Conservation (phyloP, 2,888 invertebrate species). For the Drosophila melanocephala region DNA sequence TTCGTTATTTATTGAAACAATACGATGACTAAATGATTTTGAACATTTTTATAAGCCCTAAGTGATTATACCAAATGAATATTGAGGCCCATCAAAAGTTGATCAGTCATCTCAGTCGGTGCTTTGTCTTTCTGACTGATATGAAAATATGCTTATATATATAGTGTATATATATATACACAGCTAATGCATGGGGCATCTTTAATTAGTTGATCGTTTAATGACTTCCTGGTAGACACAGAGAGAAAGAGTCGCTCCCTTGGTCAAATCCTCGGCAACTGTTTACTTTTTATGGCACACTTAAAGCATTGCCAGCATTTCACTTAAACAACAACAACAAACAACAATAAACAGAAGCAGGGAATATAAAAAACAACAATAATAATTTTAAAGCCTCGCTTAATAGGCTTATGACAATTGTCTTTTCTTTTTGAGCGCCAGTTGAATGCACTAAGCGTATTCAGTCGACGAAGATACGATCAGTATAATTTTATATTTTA, state of each 20-base stretch:
- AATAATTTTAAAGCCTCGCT: constrained; percentile 53
- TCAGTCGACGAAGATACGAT: constrained; percentile 42
- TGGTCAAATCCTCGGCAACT: constrained; percentile 52
- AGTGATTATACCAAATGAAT: constrained; percentile 30
- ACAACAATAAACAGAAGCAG: constrained; percentile 11
- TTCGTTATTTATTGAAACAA: background rate
- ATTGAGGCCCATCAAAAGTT: constrained; percentile 11
- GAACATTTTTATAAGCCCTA: background rate
- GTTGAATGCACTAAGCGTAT: constrained; percentile 71
- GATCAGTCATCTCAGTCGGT: constrained; percentile 24
- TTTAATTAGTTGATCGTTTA: constrained; percentile 75
- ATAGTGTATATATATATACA: constrained; percentile 7
- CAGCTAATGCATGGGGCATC: constrained; percentile 37
- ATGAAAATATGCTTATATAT: constrained; percentile 1
- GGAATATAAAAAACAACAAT: constrained; percentile 17
- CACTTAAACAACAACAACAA: constrained; percentile 34
- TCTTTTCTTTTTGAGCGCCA: constrained; percentile 42
- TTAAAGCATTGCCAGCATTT: constrained; percentile 48
- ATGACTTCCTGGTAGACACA: constrained; percentile 71
- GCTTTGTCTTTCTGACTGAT: constrained; percentile 20
- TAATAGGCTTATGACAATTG: constrained; percentile 80
- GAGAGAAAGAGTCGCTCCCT: background rate
- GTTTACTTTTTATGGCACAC: constrained; percentile 70
- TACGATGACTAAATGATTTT: constrained; percentile 37
- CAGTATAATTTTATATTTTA: constrained; percentile 57